Percentiles rank a stretch among this genome's conserved stretches.
Evolutionary conservation across 1,140 invertebrate species (phyloP).

Genomic region (Radopholus similis): DNA sequence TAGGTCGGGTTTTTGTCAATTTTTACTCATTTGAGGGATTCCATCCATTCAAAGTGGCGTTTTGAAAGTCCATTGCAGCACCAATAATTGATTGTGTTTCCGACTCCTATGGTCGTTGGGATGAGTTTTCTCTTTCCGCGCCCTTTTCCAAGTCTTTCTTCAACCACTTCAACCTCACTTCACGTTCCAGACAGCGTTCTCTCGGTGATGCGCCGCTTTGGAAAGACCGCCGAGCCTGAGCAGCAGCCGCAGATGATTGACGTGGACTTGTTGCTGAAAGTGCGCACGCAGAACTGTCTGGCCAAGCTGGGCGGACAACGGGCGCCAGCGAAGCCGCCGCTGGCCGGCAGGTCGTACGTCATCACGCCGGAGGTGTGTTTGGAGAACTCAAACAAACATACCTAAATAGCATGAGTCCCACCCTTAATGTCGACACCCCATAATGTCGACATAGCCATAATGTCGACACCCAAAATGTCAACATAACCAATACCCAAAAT

Average conservation of each 20-base stretch:
- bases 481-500: no score
- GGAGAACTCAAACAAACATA: no score
- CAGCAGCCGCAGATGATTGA: conserved; percentile 42
- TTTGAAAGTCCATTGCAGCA: no score
- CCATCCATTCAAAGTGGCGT: no score
- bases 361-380: conserved; percentile 31
- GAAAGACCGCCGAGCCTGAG: conserved; percentile 5
- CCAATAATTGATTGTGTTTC: no score
- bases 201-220: conserved; percentile 15
- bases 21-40: no score
- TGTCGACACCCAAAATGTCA: no score
- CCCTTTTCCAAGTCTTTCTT: not conserved
- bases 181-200: conserved; percentile 28
- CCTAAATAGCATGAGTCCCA: no score
- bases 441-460: no score
- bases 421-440: no score
- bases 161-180: not conserved
- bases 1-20: no score
- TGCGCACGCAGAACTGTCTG: conserved; percentile 42
- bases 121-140: not conserved
- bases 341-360: conserved; percentile 41
- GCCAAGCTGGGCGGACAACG: conserved; percentile 38
- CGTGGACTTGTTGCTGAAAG: conserved; percentile 38
- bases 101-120: not conserved
- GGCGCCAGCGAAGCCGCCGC: conserved; percentile 13